Conservation (phyloP, 35 echinoderm and acorn worm genomes). For the Nesometra sesokonis region DNA sequence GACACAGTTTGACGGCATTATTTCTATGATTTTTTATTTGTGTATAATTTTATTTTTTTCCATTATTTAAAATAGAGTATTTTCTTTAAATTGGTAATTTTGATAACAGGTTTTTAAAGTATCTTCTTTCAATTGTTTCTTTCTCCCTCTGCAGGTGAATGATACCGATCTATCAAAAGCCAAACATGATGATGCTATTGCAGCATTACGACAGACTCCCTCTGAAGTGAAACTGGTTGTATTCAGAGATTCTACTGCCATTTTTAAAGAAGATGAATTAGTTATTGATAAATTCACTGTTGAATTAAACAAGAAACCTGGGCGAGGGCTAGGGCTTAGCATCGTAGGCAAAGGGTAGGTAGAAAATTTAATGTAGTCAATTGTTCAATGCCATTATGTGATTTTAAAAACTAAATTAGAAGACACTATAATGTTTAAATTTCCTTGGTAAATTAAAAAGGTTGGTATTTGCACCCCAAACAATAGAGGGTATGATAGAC, state of each 20-base stretch:
- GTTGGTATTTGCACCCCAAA: too few relatives aligned
- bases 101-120: too few relatives aligned
- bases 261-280: slow-evolving; percentile 9
- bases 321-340: slow-evolving; percentile 61
- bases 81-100: too few relatives aligned
- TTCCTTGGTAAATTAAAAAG: too few relatives aligned
- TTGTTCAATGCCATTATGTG: too few relatives aligned
- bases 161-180: slow-evolving; percentile 44
- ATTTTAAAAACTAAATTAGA: too few relatives aligned
- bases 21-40: too few relatives aligned
- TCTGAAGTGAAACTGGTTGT: slow-evolving; percentile 63
- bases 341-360: slow-evolving; percentile 57
- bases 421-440: too few relatives aligned
- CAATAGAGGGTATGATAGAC: too few relatives aligned
- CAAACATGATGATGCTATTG: slow-evolving; percentile 58
- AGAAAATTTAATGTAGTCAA: neutral
- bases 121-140: neutral
- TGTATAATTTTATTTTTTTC: too few relatives aligned
- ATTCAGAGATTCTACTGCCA: slow-evolving; percentile 42
- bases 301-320: slow-evolving; percentile 46
- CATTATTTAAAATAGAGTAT: too few relatives aligned
- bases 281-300: slow-evolving; percentile 45
- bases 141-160: slow-evolving; percentile 40
- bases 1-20: too few relatives aligned
- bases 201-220: slow-evolving; percentile 46